Evolutionary conservation across 2,113 vertebrate species (phyloP).

Genomic region (Cottus gobio): DNA sequence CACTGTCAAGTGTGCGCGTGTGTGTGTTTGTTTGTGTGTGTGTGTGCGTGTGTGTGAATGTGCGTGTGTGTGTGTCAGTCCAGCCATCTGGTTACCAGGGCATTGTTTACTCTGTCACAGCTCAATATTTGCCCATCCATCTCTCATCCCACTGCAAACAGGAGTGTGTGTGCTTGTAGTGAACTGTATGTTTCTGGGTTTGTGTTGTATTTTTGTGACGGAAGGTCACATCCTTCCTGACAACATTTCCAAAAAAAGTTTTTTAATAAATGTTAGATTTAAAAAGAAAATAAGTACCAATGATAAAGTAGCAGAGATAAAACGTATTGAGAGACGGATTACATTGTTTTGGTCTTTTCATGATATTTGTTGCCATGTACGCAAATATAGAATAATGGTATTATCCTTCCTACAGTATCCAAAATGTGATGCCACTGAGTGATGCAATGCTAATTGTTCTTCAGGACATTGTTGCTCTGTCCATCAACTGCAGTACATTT

Average conservation of each 20-base stretch:
- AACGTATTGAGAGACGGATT: not conserved
- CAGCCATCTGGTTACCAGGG: constrained; percentile 91
- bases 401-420: not conserved
- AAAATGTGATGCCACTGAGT: not conserved
- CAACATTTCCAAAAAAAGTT: not conserved
- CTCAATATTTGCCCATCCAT: constrained; percentile 95
- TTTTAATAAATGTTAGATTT: not conserved
- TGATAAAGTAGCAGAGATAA: not conserved
- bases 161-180: constrained; percentile 1
- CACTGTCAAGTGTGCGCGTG: constrained; percentile 18
- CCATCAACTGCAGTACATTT: not conserved
- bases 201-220: not conserved
- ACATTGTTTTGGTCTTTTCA: not conserved
- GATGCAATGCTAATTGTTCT: not conserved
- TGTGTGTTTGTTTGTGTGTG: constrained; percentile 7
- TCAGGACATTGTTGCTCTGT: not conserved
- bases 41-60: constrained; percentile 12
- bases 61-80: constrained; percentile 36
- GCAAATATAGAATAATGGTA: not conserved
- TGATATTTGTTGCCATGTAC: not conserved
- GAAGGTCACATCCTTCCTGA: not conserved
- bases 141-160: constrained; percentile 87
- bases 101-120: constrained; percentile 92
- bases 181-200: not conserved
- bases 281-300: not conserved